Base-by-base conservation (phyloP, 2,113 vertebrate species). In the Balaenoptera acutorostrata region DNA sequence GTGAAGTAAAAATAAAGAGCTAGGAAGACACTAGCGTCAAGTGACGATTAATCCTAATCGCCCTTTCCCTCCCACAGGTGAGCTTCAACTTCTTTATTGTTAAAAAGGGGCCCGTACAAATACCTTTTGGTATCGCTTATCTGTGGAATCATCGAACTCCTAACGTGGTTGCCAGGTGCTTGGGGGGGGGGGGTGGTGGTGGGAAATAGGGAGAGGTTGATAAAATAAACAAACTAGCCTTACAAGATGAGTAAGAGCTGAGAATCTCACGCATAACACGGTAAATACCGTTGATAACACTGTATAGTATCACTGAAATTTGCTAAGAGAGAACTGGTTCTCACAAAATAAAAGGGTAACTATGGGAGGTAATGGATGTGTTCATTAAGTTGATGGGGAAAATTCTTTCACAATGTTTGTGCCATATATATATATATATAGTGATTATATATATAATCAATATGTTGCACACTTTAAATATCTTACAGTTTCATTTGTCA, bases 101-200 rank as follows among this genome's bases (percentile, higher is more conserved):
- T 78, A 92, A 66, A 77, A 61, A 2, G 31, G 49, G 39, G 8
- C 21, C 69, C 23, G 4, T 25, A 81, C 27, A 69, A 66, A 69
- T 10, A 25, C 14, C 25, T 80, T 57, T 12, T 15, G 71, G 46
- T 36, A 46, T 5, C 49, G 36, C 39, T 49, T 84, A 39, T 5
- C 36, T 15, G 49, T 31, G 61, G 59, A 90, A 77, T 77, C 61
- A 31, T 46, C 18, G 9, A 72, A 82, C 13, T 25, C 36, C 55
- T 25, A 64, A 59, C n/a, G 27, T 39, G 14, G 31, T 68, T 59
- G 31, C 61, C 46, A 27, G 27, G 9, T 3, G 8, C 29, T 63
- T 18, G 41, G 6, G 3, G 3, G 1, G 2, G 8, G 4, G 3
- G 0, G 25, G 21, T 1, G 41, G 21, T 1, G 41, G 36, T 36